Evolutionary conservation across 2,888 invertebrate genomes (phyloP).

Genomic region (Melieria omissa): DNA sequence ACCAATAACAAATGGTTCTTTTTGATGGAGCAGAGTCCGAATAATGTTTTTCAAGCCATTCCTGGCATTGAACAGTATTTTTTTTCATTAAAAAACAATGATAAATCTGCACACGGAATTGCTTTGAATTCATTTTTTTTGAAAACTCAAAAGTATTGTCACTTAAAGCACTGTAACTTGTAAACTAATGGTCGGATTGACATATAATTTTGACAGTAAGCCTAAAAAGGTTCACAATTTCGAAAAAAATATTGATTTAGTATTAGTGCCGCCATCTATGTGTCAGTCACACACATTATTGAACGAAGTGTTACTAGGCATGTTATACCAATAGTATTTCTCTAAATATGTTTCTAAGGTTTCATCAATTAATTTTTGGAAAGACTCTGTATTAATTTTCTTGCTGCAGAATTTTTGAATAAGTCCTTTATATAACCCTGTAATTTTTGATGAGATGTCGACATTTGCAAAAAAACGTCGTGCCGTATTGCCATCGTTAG

Average conservation of each 20-base stretch:
- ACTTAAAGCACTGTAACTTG: slow-evolving; percentile 2
- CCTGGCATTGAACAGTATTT: slow-evolving; percentile 2
- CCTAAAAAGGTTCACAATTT: too few relatives aligned
- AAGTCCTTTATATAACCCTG: too few relatives aligned
- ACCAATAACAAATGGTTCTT: neutral
- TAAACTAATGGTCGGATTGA: slow-evolving; percentile 1
- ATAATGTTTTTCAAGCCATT: slow-evolving; percentile 4
- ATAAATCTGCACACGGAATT: slow-evolving; percentile 2
- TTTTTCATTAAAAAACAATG: slow-evolving; percentile 1
- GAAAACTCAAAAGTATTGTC: slow-evolving; percentile 1
- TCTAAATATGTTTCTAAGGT: too few relatives aligned
- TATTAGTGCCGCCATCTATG: slow-evolving; percentile 2
- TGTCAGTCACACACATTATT: slow-evolving; percentile 4
- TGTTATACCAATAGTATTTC: too few relatives aligned
- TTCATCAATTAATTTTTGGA: too few relatives aligned
- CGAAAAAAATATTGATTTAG: neutral
- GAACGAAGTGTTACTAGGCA: too few relatives aligned
- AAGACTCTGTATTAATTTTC: too few relatives aligned
- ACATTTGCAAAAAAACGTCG: too few relatives aligned
- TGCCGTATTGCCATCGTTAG: too few relatives aligned
- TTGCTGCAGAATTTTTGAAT: too few relatives aligned
- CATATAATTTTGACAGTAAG: too few relatives aligned
- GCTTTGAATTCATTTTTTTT: slow-evolving; percentile 4
- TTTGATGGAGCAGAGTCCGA: slow-evolving; percentile 2
- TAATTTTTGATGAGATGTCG: too few relatives aligned